Evolutionary conservation across 2,888 invertebrate genomes (phyloP).

Genomic region (Nemotelus nigrinus): DNA sequence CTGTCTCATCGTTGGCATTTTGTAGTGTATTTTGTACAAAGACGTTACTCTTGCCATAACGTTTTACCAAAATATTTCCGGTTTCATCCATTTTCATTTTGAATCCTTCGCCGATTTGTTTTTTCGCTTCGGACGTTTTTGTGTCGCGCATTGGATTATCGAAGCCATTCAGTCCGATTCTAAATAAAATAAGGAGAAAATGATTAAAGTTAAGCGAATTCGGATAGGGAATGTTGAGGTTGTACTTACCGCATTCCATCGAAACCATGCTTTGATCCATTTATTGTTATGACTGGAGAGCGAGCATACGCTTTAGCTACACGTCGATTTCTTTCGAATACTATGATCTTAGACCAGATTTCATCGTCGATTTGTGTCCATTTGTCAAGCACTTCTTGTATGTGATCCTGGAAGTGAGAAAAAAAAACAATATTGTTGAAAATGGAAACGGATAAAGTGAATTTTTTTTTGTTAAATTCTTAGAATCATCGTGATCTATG

Average conservation of each 20-base stretch:
- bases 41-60: constrained; percentile 74
- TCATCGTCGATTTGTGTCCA: constrained; percentile 98
- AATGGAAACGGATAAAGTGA: background rate
- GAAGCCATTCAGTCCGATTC: constrained; percentile 95
- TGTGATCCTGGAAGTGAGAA: constrained; percentile 82
- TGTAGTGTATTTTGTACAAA: constrained; percentile 70
- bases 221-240: constrained; percentile 53
- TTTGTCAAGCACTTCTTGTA: constrained; percentile 94
- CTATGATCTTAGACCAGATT: constrained; percentile 98
- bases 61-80: constrained; percentile 76
- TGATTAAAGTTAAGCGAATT: background rate
- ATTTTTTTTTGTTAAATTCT: background rate
- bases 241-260: constrained; percentile 87
- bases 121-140: constrained; percentile 90
- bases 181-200: constrained; percentile 61
- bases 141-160: constrained; percentile 94
- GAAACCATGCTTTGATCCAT: constrained; percentile 94
- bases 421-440: background rate
- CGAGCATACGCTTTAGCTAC: constrained; percentile 98
- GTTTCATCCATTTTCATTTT: constrained; percentile 78
- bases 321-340: constrained; percentile 92
- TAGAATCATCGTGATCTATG: no score
- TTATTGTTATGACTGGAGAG: constrained; percentile 93
- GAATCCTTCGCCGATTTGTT: constrained; percentile 87
- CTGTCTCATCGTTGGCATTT: constrained; percentile 67